phyloP scores from a whole-genome alignment of 2,113 vertebrate genomes.

The Gavialis gangeticus region DNA sequence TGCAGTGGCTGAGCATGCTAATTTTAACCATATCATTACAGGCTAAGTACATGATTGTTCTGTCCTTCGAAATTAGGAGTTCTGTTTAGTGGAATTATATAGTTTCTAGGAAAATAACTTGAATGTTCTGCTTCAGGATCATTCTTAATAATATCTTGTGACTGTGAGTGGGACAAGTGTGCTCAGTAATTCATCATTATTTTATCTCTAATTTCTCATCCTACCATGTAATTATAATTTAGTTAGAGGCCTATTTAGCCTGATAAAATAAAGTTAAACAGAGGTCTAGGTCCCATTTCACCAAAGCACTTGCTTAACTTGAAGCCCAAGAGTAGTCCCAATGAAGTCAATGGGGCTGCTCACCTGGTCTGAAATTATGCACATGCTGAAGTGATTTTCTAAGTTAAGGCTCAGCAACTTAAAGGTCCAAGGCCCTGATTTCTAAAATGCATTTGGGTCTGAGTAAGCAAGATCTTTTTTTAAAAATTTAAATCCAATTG shows the following conservation, averaged over 20 bases:
- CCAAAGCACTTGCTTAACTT: not conserved
- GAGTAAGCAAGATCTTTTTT: not conserved
- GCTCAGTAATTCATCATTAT: slow-evolving; percentile 17
- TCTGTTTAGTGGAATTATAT: not conserved
- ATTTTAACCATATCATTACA: not conserved
- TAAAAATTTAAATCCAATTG: not conserved
- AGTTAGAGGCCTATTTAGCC: slow-evolving; percentile 48
- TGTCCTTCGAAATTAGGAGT: not conserved
- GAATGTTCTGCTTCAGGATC: too few species aligned
- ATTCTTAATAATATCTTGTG: not conserved
- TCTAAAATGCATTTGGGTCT: not conserved
- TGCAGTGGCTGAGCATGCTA: not conserved
- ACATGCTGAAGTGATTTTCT: not conserved
- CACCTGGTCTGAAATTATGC: not conserved
- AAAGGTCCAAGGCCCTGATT: not conserved
- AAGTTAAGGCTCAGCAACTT: not conserved
- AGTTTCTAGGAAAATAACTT: not conserved
- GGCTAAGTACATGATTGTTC: not conserved
- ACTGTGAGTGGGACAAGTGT: not conserved
- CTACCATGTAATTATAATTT: not conserved
- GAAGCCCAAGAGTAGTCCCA: not conserved
- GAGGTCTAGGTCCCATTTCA: not conserved
- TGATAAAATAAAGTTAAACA: slow-evolving; percentile 38
- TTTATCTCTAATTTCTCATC: slow-evolving; percentile 11
- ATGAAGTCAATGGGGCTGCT: not conserved